Conservation (phyloP, 2,113 vertebrate species). For the Odocoileus hemionus region DNA sequence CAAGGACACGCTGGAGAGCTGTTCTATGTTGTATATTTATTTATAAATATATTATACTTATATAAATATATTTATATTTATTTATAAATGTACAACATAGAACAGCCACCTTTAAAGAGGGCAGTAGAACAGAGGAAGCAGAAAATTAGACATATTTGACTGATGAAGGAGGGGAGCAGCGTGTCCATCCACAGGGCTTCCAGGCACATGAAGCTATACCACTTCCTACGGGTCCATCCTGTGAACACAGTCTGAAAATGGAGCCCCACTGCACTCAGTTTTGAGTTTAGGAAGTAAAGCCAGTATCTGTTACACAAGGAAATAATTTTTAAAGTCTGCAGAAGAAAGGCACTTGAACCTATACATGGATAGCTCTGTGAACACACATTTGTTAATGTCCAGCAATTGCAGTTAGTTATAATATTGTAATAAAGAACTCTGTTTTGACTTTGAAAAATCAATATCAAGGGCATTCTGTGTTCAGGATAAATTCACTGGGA, state of each 20-base stretch:
- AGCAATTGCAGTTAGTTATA: neutral
- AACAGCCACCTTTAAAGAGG: neutral
- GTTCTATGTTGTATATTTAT: neutral
- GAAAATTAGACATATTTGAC: neutral
- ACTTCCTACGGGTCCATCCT: accelerated
- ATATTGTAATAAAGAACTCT: neutral
- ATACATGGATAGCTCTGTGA: neutral
- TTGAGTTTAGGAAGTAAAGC: neutral
- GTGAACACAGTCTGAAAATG: accelerated
- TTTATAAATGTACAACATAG: neutral
- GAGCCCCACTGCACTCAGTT: neutral
- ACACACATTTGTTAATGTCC: neutral
- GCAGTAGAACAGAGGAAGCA: neutral
- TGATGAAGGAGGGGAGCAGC: neutral
- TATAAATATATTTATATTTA: neutral
- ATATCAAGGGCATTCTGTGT: neutral
- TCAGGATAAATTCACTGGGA: neutral
- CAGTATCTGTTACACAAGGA: neutral
- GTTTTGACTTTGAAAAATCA: slow-evolving; percentile 23
- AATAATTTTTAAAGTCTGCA: neutral
- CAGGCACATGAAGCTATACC: neutral
- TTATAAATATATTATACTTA: no score
- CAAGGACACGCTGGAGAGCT: neutral
- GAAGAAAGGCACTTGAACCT: neutral
- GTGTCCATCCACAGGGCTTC: no score